Evolutionary conservation across 2,797 vertebrate genomes (phyloP), one percentile per base, ranked within the genome.

Genomic region (Echiichthys vipera): DNA sequence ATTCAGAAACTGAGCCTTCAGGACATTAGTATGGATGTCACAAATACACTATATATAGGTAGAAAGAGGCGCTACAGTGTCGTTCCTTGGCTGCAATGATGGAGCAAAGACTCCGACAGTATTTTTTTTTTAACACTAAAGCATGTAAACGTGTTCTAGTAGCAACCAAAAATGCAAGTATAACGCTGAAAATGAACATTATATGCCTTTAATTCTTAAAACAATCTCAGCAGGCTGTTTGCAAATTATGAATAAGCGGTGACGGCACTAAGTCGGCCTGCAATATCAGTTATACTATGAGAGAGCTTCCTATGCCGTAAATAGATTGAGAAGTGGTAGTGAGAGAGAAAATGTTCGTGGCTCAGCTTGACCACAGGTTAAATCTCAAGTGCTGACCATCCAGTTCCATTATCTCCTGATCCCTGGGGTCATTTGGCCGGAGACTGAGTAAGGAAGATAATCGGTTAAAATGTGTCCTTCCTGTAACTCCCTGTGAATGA

Each of bases 331-430:
- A 51, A 68, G 68, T 65, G 79, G 63, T 29, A 24, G 43, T 43
- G 17, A 56, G 46, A 76, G 61, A 66, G 50, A 2, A 61, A 72
- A 78, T 64, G 67, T 63, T 61, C 68, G 57, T 49, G 54, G 70
- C 49, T 72, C 68, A 67, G 56, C 61, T n/a, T 72, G 62, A 68
- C 70, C 65, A 50, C 77, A 71, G 58, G 63, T 69, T 73, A 45
- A 54, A 72, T 74, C 43, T 83, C 39, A 22, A 65, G 54, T 20
- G 37, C 32, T 62, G 64, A 73, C 61, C 25, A 12, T 27, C 54
- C n/a, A 73, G 17, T 42, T 65, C 73, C 72, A 64, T 39, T 63
- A 63, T 53, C 65, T 77, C 53, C 62, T 36, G 59, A 34, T 71
- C 73, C 57, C 74, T 64, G 32, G 37, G 25, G 63, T 76, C 74